Evolutionary conservation across 2,113 vertebrate genomes (phyloP), one percentile per base, ranked within the genome.

Genomic region (Epinephelus lanceolatus): DNA sequence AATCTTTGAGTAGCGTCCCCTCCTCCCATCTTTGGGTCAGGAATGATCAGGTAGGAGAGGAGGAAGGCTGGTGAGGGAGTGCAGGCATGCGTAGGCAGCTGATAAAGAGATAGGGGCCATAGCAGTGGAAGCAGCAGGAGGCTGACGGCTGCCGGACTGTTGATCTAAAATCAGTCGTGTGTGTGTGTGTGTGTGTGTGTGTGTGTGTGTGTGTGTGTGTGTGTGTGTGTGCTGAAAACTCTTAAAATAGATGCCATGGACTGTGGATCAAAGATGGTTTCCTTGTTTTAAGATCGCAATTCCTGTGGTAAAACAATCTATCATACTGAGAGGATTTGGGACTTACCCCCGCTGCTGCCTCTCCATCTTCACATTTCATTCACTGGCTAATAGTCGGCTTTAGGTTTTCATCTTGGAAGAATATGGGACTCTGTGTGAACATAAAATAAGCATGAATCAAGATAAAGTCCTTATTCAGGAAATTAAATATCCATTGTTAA

Each of bases 31-130:
- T 79, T n/a, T 72, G n/a, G 52, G 70, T 81, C 70, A 76, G 88
- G 80, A 84, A 65, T 83, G 83, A 86, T 78, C 53, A 2, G 80
- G 68, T 86, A 87, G 71, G 61, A 67, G 71, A 76, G 73, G 67
- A 82, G 70, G 72, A 65, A 68, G 84, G 81, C 86, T 65, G 69
- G 63, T 56, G 88, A 91, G 77, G 91, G 86, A 92, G 86, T 88
- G 89, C 93, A 94, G 91, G 91, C 90, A 94, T 94, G 89, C 86
- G 59, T 79, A 81, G 83, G 89, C 87, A 67, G 68, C 87, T 83
- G 93, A 94, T 95, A 90, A 89, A 91, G 89, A 93, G 92, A 93
- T 92, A 92, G 88, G 33, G 77, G 72, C 40, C 89, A 57, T 79
- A 86, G 91, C 84, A 82, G 83, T 70, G 47, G 66, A 80, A 91